Evolutionary conservation across 2,113 vertebrate species (phyloP).

Genomic region (Misgurnus anguillicaudatus): DNA sequence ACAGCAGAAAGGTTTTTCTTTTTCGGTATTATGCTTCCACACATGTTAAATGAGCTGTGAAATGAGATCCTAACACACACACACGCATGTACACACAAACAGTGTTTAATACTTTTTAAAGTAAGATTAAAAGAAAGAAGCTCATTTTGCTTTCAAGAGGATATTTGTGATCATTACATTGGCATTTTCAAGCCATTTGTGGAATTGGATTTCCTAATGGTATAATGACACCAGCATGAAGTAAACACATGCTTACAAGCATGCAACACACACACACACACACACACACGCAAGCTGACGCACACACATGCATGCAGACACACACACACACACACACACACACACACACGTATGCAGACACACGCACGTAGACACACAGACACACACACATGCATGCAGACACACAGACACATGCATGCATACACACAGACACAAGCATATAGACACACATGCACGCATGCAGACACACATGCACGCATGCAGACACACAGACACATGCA

Average conservation of each 20-base stretch:
- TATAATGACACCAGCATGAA: background rate
- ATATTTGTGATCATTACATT: constrained; percentile 11
- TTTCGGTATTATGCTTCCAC: constrained; percentile 15
- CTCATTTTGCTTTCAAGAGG: constrained; percentile 2
- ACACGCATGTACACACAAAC: background rate
- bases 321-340: too few relatives aligned
- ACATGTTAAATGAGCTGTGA: constrained; percentile 34
- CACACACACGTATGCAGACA: too few relatives aligned
- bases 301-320: too few relatives aligned
- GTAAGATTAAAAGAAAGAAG: constrained; percentile 20
- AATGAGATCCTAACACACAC: constrained; percentile 31
- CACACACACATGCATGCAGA: too few relatives aligned
- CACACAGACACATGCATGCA: background rate
- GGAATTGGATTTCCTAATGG: constrained; percentile 17
- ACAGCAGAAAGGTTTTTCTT: background rate
- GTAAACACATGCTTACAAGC: background rate
- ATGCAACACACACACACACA: constrained; percentile 18
- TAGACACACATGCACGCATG: background rate
- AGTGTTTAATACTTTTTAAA: constrained; percentile 12
- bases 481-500: constrained; percentile 21
- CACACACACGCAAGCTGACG: background rate
- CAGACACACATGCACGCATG: background rate
- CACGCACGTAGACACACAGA: too few relatives aligned
- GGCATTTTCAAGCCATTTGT: background rate
- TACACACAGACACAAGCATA: background rate